Evolutionary conservation across 2,113 vertebrate species (phyloP).

Genomic region (Pachypanchax playfairii): DNA sequence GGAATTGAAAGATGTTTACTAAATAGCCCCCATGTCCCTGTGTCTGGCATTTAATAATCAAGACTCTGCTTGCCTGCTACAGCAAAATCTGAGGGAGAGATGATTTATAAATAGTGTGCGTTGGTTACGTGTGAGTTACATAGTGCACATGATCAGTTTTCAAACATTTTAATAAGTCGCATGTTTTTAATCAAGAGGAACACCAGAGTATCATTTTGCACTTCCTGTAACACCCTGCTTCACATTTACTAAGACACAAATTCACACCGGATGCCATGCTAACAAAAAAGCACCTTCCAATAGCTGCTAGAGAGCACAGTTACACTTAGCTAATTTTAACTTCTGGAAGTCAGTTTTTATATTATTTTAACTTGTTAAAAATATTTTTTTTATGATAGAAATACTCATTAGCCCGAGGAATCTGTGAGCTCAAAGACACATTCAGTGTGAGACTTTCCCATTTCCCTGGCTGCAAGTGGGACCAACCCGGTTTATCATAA

Average conservation of each 20-base stretch:
- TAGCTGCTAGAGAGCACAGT: slow-evolving; percentile 27
- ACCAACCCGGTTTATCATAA: slow-evolving; percentile 64
- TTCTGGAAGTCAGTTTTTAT: no score
- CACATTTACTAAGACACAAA: slow-evolving; percentile 21
- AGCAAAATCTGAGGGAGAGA: slow-evolving; percentile 36
- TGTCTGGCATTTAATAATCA: slow-evolving; percentile 67
- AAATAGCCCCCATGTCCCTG: slow-evolving; percentile 71
- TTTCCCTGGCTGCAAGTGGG: slow-evolving; percentile 36
- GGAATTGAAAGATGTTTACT: slow-evolving; percentile 69
- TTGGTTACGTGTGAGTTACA: slow-evolving; percentile 11
- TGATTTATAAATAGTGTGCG: slow-evolving; percentile 25
- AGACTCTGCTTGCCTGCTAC: slow-evolving; percentile 59
- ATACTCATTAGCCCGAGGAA: no score
- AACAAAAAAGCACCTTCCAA: slow-evolving; percentile 32
- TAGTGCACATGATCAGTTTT: slow-evolving; percentile 11
- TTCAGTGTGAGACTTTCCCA: slow-evolving; percentile 3
- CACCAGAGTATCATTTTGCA: slow-evolving; percentile 41
- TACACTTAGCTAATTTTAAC: neutral
- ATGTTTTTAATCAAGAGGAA: slow-evolving; percentile 35
- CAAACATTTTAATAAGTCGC: slow-evolving; percentile 34
- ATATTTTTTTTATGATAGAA: no score
- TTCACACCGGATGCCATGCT: slow-evolving; percentile 28
- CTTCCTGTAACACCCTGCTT: slow-evolving; percentile 35
- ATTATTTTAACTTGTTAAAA: no score
- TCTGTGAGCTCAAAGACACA: neutral